These are phyloP conservation scores for Bicyclus anynana DNA, from an alignment of 1,140 invertebrate species.

Conservation along the genomic window DNA sequence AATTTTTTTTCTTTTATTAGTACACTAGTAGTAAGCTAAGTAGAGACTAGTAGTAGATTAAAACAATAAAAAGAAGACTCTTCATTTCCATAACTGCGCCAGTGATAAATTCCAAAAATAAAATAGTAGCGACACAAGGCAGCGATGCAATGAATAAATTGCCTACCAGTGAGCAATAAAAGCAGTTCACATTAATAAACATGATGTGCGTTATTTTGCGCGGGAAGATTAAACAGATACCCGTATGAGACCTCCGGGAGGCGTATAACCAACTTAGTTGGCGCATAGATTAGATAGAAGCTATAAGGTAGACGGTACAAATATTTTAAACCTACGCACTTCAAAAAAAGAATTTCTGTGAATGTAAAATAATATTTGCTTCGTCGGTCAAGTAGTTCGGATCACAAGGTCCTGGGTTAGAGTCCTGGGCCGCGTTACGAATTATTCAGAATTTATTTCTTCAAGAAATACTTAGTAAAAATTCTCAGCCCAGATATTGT, in stretches of 20 bases:
- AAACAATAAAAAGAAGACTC: neutral
- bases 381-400: too few relatives aligned
- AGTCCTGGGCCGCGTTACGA: too few relatives aligned
- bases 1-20: too few relatives aligned
- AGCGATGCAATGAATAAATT: conserved; percentile 57
- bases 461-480: too few relatives aligned
- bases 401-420: too few relatives aligned
- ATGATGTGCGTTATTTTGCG: conserved; percentile 64
- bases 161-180: conserved; percentile 49
- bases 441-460: too few relatives aligned
- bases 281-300: conserved; percentile 34
- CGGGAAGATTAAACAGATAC: conserved; percentile 58
- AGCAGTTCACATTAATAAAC: conserved; percentile 59
- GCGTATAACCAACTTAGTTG: conserved; percentile 51
- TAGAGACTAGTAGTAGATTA: neutral
- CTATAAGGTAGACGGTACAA: neutral
- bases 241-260: conserved; percentile 61
- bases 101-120: conserved; percentile 15
- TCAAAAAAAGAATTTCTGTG: too few relatives aligned
- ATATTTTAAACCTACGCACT: neutral
- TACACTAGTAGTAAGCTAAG: too few relatives aligned
- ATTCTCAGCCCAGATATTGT: too few relatives aligned
- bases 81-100: conserved; percentile 1
- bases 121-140: conserved; percentile 21
- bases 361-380: too few relatives aligned